Percentiles rank a stretch among this genome's conserved stretches.
These are phyloP conservation scores for Polypterus senegalus DNA, from an alignment of 2,113 vertebrate genomes.

Conservation along the genomic window DNA sequence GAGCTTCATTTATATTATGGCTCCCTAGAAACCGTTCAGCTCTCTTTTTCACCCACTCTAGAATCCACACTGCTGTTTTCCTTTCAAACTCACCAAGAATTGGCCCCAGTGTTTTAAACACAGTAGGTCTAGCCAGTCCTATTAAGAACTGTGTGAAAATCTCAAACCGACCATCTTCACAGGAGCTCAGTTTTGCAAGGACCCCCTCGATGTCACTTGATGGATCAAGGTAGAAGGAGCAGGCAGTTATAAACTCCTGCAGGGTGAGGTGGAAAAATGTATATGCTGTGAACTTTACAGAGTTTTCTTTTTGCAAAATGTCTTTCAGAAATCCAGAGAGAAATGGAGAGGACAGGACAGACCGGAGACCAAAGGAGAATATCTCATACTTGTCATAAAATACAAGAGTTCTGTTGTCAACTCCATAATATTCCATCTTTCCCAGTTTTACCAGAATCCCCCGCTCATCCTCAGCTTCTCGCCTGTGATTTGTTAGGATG, in stretches of 20 bases:
- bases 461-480: conserved; percentile 12
- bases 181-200: conserved; percentile 16
- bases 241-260: conserved; percentile 46
- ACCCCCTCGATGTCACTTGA: conserved; percentile 18
- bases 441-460: conserved; percentile 28
- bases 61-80: conserved; percentile 2
- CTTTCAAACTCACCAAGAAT: conserved; percentile 23
- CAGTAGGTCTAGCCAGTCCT: conserved; percentile 36
- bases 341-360: conserved; percentile 15
- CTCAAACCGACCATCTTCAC: conserved; percentile 4
- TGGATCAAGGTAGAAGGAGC: conserved; percentile 32
- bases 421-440: conserved; percentile 23
- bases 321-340: conserved; percentile 22
- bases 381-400: conserved; percentile 25
- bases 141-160: conserved; percentile 38
- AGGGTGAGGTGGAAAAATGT: conserved; percentile 38
- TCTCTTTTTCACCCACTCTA: conserved; percentile 25
- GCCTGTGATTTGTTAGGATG: conserved; percentile 24
- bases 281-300: conserved; percentile 18
- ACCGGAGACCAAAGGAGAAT: conserved; percentile 21
- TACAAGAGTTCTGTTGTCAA: conserved; percentile 4
- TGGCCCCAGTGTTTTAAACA: conserved; percentile 28
- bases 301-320: not conserved
- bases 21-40: conserved; percentile 16
- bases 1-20: conserved; percentile 12